Evolutionary conservation across 2,888 invertebrate genomes (phyloP), one percentile per base, ranked within the genome.

Genomic region (Xanthorhoe designata): DNA sequence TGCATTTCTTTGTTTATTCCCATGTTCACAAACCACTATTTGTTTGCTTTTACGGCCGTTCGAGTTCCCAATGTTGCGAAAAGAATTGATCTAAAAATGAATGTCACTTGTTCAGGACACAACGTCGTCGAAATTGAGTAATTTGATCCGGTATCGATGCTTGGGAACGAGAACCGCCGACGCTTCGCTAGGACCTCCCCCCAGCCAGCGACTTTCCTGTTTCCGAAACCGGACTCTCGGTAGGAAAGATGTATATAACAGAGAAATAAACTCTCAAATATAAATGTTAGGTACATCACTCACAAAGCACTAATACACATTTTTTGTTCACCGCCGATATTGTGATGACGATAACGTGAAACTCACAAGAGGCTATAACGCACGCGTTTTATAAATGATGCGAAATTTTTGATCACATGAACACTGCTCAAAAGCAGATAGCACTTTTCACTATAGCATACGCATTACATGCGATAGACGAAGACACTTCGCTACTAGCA

Each of bases 221-320:
- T 85, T 86, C 93, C 91, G 91, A 87, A 81, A 78, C 91, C 90
- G 92, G 91, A 88, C 82, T 89, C 91, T 90, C 87, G 84, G 84
- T 90, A 89, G 92, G 87, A 89, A 88, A 90, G 86, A 80, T 87
- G 84, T 83, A 82, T 75, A 82, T 79, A 84, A 69, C 75, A 79
- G 83, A 78, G 87, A 83, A 88, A 90, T 90, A 89, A 90, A 90
- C 85, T 87, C 81, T 88, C 91, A 92, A 91, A 92, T 91, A 89
- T 92, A 91, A 91, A 91, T 89, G 89, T 85, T 87, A 89, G 89
- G 86, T 80, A 92, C 92, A 92, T 94, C 92, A 93, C 93, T 88
- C 90, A 92, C 92, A 87, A 80, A 87, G 93, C 93, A 94, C 93
- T 80, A 65, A 79, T 63, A 91, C 92, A 92, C 90, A 80, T 80